A percentile compares a stretch with the other conserved stretches of the same genome.
These are phyloP conservation scores for Mohoua ochrocephala DNA, from an alignment of 2,113 vertebrate genomes.

Conservation along the genomic window DNA sequence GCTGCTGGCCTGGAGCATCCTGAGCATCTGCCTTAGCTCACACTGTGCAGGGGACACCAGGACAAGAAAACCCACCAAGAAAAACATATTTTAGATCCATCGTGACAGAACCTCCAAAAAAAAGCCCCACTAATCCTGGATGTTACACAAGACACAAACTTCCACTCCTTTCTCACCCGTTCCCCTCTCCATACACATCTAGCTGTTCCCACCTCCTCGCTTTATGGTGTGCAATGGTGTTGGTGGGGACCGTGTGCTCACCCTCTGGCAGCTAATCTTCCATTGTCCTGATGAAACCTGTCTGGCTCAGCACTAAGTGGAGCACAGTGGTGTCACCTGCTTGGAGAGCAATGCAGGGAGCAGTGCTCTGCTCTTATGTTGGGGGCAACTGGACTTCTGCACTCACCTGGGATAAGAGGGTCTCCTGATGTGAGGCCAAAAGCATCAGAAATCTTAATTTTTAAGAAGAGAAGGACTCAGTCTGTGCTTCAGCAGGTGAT, in stretches of 20 bases:
- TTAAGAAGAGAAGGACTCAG: background rate
- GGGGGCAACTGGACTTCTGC: background rate
- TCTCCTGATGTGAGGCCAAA: background rate
- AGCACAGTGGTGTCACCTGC: background rate
- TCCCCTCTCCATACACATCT: no score
- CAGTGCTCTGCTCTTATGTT: background rate
- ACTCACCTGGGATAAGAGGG: background rate
- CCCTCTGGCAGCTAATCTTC: background rate
- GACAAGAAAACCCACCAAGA: background rate
- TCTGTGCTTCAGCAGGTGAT: background rate
- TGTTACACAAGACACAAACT: background rate
- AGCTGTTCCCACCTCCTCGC: background rate
- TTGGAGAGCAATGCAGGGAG: background rate
- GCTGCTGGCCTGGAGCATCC: background rate
- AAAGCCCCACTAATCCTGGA: background rate
- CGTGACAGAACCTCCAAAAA: background rate
- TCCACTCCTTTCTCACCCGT: background rate
- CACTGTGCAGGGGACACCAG: rapidly evolving
- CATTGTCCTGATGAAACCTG: background rate
- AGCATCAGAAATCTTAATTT: background rate
- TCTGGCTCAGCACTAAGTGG: background rate
- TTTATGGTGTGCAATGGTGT: background rate
- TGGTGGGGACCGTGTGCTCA: rapidly evolving
- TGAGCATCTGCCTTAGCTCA: background rate
- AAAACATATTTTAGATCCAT: background rate